Base-by-base conservation (phyloP, 2,888 invertebrate genomes). In the Tenodera sinensis region DNA sequence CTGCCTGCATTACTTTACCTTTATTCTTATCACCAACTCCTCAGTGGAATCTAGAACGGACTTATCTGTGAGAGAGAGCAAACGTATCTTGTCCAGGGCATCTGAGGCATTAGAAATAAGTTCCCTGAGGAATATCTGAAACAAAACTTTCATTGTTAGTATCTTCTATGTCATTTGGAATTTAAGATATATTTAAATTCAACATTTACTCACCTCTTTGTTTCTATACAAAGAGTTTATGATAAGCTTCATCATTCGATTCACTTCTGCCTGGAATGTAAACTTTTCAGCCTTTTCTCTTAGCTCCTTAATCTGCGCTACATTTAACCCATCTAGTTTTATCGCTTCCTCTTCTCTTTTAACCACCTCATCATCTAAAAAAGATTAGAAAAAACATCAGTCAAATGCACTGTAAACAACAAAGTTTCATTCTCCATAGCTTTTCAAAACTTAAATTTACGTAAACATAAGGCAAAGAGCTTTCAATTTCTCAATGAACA, bases 181-280 rank as follows among this genome's bases (percentile, higher is more conserved):
- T 71, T 71, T 71, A 20, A 71, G 25, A 3, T 20, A 20, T 54
- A 20, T 71, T 71, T 20, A 71, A 71, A 25, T 71, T 14, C 14
- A 20, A 0, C 28, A 4, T 42, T 81, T 34, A 91, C 92, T 91
- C 92, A 97, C 97, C 95, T 99, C 99, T 94, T 99, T 99, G 94
- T 99, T 99, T 92, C 98, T 96, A 94, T 99, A 99, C 14, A 99
- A 95, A 14, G 99, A 99, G 94, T 99, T 99, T 93, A 99, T 99
- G 93, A 99, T 99, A 90, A 99, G 96, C 94, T 99, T 99, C 99
- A 99, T 99, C 99, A 99, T 99, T 90, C 99, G 97, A 94, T 99
- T 99, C 83, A 99, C 99, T 94, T 99, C 99, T 0, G 99, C 99
- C 94, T 99, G 98, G 95, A 99, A 99, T 42, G 96, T 95, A 93